phyloP scores from a whole-genome alignment of 2,113 vertebrate species.

The Phalacrocorax brasilianus region DNA sequence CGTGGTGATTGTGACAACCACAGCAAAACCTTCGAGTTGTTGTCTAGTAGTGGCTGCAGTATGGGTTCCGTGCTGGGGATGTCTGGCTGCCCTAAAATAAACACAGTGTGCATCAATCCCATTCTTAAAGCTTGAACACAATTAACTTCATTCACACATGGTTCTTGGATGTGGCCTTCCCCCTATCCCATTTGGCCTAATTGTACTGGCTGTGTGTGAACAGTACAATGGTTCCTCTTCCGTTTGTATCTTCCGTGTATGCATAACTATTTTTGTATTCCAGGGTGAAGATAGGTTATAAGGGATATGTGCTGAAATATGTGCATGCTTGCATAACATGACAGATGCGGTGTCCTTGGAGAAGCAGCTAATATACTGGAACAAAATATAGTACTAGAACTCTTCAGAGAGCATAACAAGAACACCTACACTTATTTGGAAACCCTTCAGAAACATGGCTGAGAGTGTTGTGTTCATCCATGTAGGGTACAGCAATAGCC shows the following conservation, averaged over 20 bases:
- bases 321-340: background rate
- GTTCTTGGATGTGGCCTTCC: background rate
- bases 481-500: background rate
- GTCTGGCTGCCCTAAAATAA: background rate
- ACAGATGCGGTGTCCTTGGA: background rate
- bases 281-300: background rate
- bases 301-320: background rate
- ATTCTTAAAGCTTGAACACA: background rate
- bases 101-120: rapidly evolving
- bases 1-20: rapidly evolving
- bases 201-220: background rate
- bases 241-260: background rate
- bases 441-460: background rate
- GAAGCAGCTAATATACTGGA: background rate
- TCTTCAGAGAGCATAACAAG: background rate
- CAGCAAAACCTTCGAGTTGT: background rate
- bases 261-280: background rate
- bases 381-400: background rate
- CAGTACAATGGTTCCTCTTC: background rate
- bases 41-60: background rate
- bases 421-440: background rate
- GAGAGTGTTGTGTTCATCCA: background rate
- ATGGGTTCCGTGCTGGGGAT: background rate
- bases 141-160: background rate
- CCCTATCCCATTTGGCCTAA: background rate